Evolutionary conservation across 2,113 vertebrate species (phyloP), one percentile per base, ranked within the genome.

Genomic region (Bothrops jararaca): DNA sequence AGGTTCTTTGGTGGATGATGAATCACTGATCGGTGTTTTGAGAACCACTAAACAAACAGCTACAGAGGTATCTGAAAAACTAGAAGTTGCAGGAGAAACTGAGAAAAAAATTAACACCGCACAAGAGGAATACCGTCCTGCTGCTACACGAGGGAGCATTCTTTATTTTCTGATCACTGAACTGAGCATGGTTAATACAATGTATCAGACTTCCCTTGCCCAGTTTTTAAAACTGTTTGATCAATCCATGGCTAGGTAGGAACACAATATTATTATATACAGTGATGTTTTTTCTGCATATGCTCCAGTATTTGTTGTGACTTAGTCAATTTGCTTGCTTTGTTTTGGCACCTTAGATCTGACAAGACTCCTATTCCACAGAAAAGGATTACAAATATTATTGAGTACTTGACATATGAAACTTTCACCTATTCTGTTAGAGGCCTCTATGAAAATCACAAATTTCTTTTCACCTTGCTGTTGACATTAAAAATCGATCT

Each of bases 161-260:
- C 97, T 98, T 88, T 98, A 98, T 94, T 98, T 98, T 85, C 98
- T 98, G 92, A 97, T 98, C 93, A 98, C 98, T 1, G 97, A 98
- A 95, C 98, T 98, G 98, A 98, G 97, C 94, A 98, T 98, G 97
- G 98, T 98, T 95, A 98, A 98, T 89, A 97, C 96, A 88, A 98
- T 98, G 98, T 98, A 98, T 93, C 98, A 98, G 86, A 98, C 97
- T 85, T 98, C 98, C 2, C 95, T 98, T 94, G 97, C 97, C 92
- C 98, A 98, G 95, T 98, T 98, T 94, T 91, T 98, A 94, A 98
- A 98, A 93, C 69, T 98, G 2, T 98, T 98, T 94, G 98, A 98
- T 95, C 97, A 96, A 90, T 98, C 98, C 88, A 98, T 98, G 97
- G 97, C 96, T 95, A 98, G 86, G 98, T 97, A 94, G 50, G 96